Percentiles rank a stretch among this genome's conserved stretches.
Conservation (phyloP, 2,797 vertebrate species). For the Sebastolobus alascanus region DNA sequence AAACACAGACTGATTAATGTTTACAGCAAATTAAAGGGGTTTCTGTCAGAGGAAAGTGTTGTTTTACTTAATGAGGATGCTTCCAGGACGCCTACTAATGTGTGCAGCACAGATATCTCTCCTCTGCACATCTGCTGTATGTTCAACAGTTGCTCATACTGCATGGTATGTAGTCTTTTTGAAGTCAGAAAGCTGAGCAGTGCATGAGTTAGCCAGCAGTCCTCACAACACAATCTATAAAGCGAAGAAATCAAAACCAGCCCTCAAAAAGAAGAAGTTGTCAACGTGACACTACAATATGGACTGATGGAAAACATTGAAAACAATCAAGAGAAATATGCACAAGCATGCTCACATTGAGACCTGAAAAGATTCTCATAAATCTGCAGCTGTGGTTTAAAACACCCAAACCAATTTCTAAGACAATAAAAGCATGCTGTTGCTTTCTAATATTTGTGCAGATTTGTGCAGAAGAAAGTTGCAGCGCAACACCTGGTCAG, state of each 20-base stretch:
- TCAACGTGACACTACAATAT: background rate
- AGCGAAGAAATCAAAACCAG: constrained; percentile 31
- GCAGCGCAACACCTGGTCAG: constrained; percentile 56
- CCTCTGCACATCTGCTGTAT: constrained; percentile 25
- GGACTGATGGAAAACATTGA: background rate
- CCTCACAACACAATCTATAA: background rate
- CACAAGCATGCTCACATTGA: background rate
- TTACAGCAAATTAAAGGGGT: constrained; percentile 30
- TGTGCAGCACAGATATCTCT: background rate
- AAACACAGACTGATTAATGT: constrained; percentile 39
- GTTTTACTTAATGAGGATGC: constrained; percentile 26
- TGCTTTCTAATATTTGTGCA: background rate
- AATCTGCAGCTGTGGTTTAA: background rate
- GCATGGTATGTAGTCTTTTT: constrained; percentile 7
- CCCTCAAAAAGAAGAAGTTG: constrained; percentile 14
- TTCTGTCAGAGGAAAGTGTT: constrained; percentile 27
- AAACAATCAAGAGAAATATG: background rate
- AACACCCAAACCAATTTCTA: background rate
- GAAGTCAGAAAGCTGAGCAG: constrained; percentile 32
- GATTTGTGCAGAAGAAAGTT: constrained; percentile 55
- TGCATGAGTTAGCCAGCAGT: constrained; percentile 12
- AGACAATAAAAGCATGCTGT: background rate
- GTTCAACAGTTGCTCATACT: constrained; percentile 68
- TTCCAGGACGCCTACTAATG: constrained; percentile 5
- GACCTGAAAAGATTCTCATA: too few species aligned